phyloP scores from a whole-genome alignment of 2,113 vertebrate genomes.

The Prionailurus bengalensis region DNA sequence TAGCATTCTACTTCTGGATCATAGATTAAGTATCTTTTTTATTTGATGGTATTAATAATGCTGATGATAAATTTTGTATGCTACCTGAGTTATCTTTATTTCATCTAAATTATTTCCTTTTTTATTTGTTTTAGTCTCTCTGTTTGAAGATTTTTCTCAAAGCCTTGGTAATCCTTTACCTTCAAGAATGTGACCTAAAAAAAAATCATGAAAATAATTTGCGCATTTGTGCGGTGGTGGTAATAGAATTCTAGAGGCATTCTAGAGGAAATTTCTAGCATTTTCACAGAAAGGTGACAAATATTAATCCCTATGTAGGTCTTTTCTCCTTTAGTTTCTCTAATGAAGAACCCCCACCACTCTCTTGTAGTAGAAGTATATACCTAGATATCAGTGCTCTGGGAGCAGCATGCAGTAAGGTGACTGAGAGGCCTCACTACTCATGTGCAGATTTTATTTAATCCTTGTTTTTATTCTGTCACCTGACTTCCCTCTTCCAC shows the following conservation, averaged over 20 bases:
- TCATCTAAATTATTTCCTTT: background rate
- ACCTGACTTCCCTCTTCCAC: background rate
- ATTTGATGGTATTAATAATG: background rate
- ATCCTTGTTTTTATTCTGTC: background rate
- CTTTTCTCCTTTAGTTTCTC: background rate
- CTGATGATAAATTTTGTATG: background rate
- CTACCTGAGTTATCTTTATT: background rate
- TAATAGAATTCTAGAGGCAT: background rate
- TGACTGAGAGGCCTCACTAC: background rate
- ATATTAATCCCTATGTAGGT: background rate
- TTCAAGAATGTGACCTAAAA: background rate
- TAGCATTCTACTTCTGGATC: background rate
- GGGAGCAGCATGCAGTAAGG: background rate
- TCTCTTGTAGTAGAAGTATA: background rate
- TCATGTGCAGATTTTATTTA: background rate
- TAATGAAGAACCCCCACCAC: background rate
- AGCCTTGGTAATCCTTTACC: background rate
- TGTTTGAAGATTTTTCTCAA: background rate
- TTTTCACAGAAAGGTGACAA: background rate
- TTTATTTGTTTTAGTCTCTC: background rate
- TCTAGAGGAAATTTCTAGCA: background rate
- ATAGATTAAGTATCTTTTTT: background rate
- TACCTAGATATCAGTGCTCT: background rate
- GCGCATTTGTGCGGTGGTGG: background rate
- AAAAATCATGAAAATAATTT: background rate